Conservation (phyloP, 2,113 vertebrate genomes). For the Todiramphus saurophagus region DNA sequence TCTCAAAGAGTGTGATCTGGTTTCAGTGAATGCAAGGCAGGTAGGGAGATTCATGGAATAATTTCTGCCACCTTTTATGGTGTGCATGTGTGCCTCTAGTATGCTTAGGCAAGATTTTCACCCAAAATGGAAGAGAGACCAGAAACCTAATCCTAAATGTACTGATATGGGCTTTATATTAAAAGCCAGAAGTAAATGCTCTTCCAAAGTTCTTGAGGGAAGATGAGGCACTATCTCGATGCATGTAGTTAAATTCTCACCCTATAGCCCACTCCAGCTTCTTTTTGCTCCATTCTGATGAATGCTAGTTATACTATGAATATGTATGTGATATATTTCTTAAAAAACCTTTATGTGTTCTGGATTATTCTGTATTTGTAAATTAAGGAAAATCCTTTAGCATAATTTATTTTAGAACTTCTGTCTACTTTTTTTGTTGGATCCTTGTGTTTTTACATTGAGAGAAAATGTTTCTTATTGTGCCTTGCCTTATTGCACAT, state of each 20-base stretch:
- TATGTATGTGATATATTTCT: neutral
- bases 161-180: neutral
- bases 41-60: neutral
- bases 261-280: neutral
- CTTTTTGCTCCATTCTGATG: neutral
- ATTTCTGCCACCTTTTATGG: neutral
- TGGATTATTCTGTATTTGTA: neutral
- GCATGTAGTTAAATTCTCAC: neutral
- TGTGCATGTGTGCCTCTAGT: neutral
- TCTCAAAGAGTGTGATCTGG: neutral
- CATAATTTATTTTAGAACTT: neutral
- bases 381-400: neutral
- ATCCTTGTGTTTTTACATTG: neutral
- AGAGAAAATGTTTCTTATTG: neutral
- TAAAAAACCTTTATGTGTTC: neutral
- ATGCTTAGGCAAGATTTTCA: neutral
- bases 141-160: neutral
- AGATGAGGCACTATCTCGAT: neutral
- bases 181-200: neutral
- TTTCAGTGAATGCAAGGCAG: neutral
- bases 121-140: neutral
- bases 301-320: neutral
- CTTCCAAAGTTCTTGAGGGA: neutral
- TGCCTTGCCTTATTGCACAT: neutral
- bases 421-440: neutral